These are phyloP conservation scores for Archips crataeganus DNA, from an alignment of 2,888 invertebrate genomes.

Conservation along the genomic window DNA sequence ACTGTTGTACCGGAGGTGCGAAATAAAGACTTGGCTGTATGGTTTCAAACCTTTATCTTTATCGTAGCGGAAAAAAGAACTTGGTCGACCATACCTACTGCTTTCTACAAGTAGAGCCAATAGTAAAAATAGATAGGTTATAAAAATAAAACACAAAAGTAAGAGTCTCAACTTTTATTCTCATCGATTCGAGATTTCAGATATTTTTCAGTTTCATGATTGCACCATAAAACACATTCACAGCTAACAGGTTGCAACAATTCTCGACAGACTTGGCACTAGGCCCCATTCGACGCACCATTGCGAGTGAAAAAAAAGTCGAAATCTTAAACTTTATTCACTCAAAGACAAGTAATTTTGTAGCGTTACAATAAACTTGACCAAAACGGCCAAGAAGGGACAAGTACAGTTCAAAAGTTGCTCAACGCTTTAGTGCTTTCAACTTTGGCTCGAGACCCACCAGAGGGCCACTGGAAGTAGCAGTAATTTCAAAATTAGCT, in stretches of 20 bases:
- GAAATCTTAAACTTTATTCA: not conserved
- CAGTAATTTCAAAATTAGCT: too few species aligned
- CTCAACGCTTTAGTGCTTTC: too few species aligned
- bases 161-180: constrained; percentile 64
- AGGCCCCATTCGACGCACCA: not conserved
- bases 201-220: constrained; percentile 44
- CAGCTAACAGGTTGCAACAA: constrained; percentile 21
- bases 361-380: not conserved
- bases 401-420: too few species aligned
- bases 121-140: too few species aligned
- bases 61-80: too few species aligned
- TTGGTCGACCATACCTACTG: too few species aligned
- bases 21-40: too few species aligned
- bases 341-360: not conserved
- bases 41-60: too few species aligned
- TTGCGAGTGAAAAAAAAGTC: not conserved
- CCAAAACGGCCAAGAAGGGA: not conserved
- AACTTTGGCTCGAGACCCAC: too few species aligned
- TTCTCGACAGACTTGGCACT: constrained; percentile 11
- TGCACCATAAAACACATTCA: constrained; percentile 48
- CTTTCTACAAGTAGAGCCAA: too few species aligned
- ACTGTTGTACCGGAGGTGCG: too few species aligned
- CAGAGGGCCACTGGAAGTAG: too few species aligned
- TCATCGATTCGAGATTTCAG: constrained; percentile 64
- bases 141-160: constrained; percentile 57